phyloP scores from a whole-genome alignment of 2,888 invertebrate species.

The Incurvaria masculella region DNA sequence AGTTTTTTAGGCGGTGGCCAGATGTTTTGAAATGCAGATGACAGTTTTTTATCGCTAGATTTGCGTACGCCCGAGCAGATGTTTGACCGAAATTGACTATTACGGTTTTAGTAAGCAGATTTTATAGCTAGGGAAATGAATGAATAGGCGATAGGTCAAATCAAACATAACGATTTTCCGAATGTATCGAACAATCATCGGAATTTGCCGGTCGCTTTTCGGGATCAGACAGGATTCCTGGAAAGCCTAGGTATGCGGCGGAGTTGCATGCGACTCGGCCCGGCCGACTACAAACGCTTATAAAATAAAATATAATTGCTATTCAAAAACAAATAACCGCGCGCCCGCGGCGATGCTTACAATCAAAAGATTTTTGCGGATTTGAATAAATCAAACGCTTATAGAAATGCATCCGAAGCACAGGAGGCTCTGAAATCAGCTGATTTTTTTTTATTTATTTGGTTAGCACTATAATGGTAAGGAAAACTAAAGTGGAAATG shows the following conservation, averaged over 20 bases:
- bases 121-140: no score
- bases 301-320: slow-evolving; percentile 57
- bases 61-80: not conserved
- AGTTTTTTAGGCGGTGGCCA: slow-evolving; percentile 40
- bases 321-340: slow-evolving; percentile 53
- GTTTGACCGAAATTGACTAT: slow-evolving; percentile 1
- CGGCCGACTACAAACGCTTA: slow-evolving; percentile 23
- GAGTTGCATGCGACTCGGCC: slow-evolving; percentile 32
- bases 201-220: not conserved
- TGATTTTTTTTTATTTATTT: slow-evolving; percentile 12
- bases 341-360: slow-evolving; percentile 41
- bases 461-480: no score
- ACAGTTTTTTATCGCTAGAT: slow-evolving; percentile 51
- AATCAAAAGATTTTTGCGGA: slow-evolving; percentile 42
- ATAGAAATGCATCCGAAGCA: slow-evolving; percentile 49
- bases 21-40: slow-evolving; percentile 54
- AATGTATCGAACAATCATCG: not conserved
- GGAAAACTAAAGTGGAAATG: no score
- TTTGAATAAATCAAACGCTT: slow-evolving; percentile 55
- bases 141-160: no score
- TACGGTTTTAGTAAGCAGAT: no score
- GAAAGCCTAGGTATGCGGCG: slow-evolving; percentile 39
- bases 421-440: slow-evolving; percentile 2
- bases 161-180: no score
- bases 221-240: slow-evolving; percentile 39